A percentile compares a stretch with the other conserved stretches of the same genome.
These are phyloP conservation scores for Luperina testacea DNA, from an alignment of 2,888 invertebrate species.

Conservation along the genomic window DNA sequence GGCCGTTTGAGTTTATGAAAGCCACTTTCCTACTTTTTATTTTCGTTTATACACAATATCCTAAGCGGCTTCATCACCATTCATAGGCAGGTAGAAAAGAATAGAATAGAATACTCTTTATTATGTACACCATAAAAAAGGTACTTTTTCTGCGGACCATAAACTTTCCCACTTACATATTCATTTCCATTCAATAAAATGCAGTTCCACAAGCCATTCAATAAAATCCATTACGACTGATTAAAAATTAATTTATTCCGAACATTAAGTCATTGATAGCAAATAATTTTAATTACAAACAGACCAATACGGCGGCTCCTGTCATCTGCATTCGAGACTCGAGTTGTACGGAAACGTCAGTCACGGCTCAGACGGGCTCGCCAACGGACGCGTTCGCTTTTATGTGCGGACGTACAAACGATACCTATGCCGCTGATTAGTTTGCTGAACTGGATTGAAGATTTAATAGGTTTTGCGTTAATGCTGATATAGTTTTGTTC, in stretches of 20 bases:
- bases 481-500: neutral
- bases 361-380: conserved; percentile 29
- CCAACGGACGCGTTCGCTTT: conserved; percentile 31
- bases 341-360: conserved; percentile 62
- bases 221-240: conserved; percentile 45
- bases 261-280: conserved; percentile 48
- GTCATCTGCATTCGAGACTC: conserved; percentile 55
- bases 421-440: conserved; percentile 30
- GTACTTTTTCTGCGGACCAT: neutral
- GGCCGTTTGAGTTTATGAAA: neutral
- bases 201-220: conserved; percentile 14
- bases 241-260: conserved; percentile 48
- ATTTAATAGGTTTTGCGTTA: conserved; percentile 11
- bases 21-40: neutral
- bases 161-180: conserved; percentile 33
- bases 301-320: conserved; percentile 51
- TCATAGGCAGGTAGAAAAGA: neutral
- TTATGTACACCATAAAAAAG: too few relatives aligned
- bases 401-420: conserved; percentile 15
- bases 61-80: neutral
- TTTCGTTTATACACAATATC: neutral
- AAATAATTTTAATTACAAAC: conserved; percentile 57
- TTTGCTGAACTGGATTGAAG: conserved; percentile 8
- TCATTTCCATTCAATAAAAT: conserved; percentile 27
- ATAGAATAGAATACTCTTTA: too few relatives aligned